Conservation (phyloP, 2,888 invertebrate genomes). For the Diabrotica balteata region DNA sequence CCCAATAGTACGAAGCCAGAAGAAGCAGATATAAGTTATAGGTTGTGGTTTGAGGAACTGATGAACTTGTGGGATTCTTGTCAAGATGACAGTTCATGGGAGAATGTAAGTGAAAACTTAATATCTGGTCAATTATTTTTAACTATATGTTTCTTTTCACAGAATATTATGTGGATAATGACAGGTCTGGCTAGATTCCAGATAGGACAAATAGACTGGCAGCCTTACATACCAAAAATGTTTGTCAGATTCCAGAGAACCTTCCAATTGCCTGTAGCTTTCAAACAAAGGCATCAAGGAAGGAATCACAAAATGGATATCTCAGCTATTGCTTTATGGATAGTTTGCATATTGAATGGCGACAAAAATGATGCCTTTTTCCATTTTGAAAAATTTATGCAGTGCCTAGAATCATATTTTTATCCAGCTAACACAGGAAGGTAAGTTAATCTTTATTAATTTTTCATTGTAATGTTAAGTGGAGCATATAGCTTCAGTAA, state of each 20-base stretch:
- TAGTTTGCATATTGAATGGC: constrained; percentile 71
- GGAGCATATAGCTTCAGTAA: too few relatives aligned
- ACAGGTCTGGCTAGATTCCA: constrained; percentile 75
- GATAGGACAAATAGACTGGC: constrained; percentile 88
- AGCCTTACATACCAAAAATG: constrained; percentile 80
- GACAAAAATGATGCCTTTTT: constrained; percentile 70
- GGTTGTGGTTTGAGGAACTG: constrained; percentile 82
- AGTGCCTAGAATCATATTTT: constrained; percentile 83
- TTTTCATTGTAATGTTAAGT: too few relatives aligned
- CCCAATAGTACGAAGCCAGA: constrained; percentile 74
- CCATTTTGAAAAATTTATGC: constrained; percentile 81
- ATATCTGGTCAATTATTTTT: background rate
- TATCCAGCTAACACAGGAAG: constrained; percentile 87
- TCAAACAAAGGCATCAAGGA: constrained; percentile 69
- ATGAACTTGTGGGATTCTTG: constrained; percentile 81
- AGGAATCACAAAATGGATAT: constrained; percentile 62
- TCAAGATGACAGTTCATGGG: constrained; percentile 75
- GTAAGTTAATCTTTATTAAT: constrained; percentile 38
- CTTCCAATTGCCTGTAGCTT: constrained; percentile 80
- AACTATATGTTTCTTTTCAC: constrained; percentile 49
- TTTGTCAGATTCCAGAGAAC: constrained; percentile 67
- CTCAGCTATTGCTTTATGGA: constrained; percentile 67
- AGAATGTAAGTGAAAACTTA: constrained; percentile 61
- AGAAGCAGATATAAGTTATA: constrained; percentile 70
- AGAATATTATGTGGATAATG: constrained; percentile 78